A percentile compares a stretch with the other conserved stretches of the same genome.
These are phyloP conservation scores for Malacoraja senta DNA, from an alignment of 2,797 vertebrate genomes.

Conservation along the genomic window DNA sequence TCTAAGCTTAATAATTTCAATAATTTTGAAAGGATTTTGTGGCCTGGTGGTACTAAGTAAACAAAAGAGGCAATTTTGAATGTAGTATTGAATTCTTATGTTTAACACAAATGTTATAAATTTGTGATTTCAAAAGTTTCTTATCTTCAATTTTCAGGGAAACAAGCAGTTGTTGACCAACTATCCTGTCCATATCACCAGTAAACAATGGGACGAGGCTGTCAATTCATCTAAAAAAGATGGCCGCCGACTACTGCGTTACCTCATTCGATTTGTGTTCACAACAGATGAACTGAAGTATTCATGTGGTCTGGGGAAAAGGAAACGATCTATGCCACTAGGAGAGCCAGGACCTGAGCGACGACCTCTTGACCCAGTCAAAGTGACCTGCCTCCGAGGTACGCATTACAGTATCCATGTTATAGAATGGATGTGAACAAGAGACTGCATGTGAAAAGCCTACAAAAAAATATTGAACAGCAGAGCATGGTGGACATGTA, in stretches of 20 bases:
- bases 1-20: background rate
- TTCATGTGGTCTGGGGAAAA: slow-evolving; percentile 97
- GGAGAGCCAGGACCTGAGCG: slow-evolving; percentile 92
- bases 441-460: background rate
- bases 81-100: background rate
- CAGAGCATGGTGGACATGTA: no score
- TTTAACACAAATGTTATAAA: background rate
- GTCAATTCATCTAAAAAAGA: slow-evolving; percentile 99
- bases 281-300: slow-evolving; percentile 98
- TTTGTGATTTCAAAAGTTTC: background rate
- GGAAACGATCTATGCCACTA: slow-evolving; percentile 96
- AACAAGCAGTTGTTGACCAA: slow-evolving; percentile 97
- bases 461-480: no score
- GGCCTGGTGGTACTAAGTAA: background rate
- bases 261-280: slow-evolving; percentile 98
- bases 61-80: background rate
- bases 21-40: background rate
- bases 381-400: slow-evolving; percentile 99
- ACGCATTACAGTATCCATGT: slow-evolving; percentile 41
- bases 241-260: slow-evolving; percentile 85
- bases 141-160: slow-evolving; percentile 62
- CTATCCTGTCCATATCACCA: slow-evolving; percentile 96
- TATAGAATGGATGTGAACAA: background rate
- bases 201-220: slow-evolving; percentile 98
- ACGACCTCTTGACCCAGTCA: slow-evolving; percentile 93